Evolutionary conservation across 2,797 vertebrate genomes (phyloP), one percentile per base, ranked within the genome.

Genomic region (Ctenopoma kingsleyae): DNA sequence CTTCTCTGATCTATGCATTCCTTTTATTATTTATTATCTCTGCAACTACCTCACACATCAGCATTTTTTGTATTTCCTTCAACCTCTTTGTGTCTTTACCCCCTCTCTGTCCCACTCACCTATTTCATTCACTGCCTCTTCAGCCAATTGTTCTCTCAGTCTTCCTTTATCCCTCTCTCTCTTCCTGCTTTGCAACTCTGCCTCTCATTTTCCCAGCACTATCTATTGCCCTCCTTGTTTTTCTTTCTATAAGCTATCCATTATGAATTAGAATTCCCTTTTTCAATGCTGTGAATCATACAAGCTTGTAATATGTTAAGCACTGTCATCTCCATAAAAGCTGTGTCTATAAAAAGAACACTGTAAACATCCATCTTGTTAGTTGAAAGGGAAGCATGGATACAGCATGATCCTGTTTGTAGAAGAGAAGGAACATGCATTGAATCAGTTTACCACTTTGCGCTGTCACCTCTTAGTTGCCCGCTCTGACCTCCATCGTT

Each of bases 261-360:
- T 83, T 84, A 85, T 80, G 62, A 85, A 78, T 84, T 68, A 48
- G 11, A 83, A 80, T 79, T 63, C 40, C 6, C 53, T 6, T 41
- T 78, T 73, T 82, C 70, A 72, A 58, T 41, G 67, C 65, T 38
- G 51, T 76, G 74, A 82, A 76, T 86, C 74, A 87, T 59, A 67
- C 61, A 71, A 59, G 78, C 79, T 84, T 89, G 86, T 82, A 83
- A 84, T 86, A 59, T 82, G 75, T 85, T 83, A 77, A 83, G 67
- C 71, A 46, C 78, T 71, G 63, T 63, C 88, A 80, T 86, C 64
- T 76, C 43, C 68, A 84, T 79, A 73, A 88, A 87, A 78, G 65
- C 67, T 41, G 61, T 17, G 61, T 88, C 75, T 86, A 87, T 82
- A 85, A 91, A 88, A 88, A 89, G 76, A 83, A 67, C 62, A 71